Evolutionary conservation across 1,140 invertebrate species (phyloP), one percentile per base, ranked within the genome.

Genomic region (Calliphora vicina): DNA sequence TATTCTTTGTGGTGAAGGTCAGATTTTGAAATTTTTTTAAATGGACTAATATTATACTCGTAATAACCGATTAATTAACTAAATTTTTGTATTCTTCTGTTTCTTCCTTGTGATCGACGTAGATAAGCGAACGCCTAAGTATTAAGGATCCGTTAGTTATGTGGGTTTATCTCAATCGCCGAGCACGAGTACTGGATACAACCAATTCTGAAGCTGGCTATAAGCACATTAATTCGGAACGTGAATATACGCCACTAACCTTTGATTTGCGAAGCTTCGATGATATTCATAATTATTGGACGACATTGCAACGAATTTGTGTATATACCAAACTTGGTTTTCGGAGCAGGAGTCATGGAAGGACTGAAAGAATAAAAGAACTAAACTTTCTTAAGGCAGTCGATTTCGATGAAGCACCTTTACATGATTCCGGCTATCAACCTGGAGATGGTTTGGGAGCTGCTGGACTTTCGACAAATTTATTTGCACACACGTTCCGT

Each of bases 381-480:
- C 23, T 90, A 0, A 57, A 29, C 20, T 90, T 89, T 78, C 78
- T 86, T 27, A 80, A 82, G 3, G 67, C 80, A 1, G 85, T 91
- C 2, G 25, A 83, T 13, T 87, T 86, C 35, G 85, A 88, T 82
- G 25, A 90, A 71, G 90, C 89, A 0, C 12, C 81, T 17, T 15
- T 82, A 10, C 43, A 85, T 42, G 90, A 91, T 80, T 84, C 72
- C 23, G 94, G 94, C 3, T 85, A 90, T 20, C 90, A 96, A 29
- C 96, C 95, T 1, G 96, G 96, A 1, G 95, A 96, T 91, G 91
- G 91, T 9, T 90, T 92, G 82, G 96, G 96, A 1, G 95, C 95
- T 6, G 95, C 93, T 71, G 96, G 96, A 8, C 90, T 95, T 0
- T 94, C 96, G 88, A 95, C 95, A 0, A 90, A 92, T 1, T 90